These are phyloP conservation scores for Gobio gobio DNA, from an alignment of 2,113 vertebrate genomes.

Conservation along the genomic window DNA sequence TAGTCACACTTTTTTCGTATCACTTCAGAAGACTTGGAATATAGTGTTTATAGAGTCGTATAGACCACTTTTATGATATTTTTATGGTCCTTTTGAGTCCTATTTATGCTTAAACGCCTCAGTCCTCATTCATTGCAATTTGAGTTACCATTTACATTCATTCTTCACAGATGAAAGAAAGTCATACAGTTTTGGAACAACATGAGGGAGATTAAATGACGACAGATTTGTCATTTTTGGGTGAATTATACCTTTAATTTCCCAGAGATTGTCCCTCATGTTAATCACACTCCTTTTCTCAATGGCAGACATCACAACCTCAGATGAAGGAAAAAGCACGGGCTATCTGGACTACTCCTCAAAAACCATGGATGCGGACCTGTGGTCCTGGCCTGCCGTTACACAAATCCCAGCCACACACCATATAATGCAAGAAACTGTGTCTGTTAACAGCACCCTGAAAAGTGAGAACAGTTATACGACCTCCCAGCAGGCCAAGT, in stretches of 20 bases:
- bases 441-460: constrained; percentile 43
- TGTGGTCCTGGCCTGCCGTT: constrained; percentile 72
- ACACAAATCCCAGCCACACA: constrained; percentile 64
- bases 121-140: background rate
- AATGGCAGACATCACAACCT: constrained; percentile 66
- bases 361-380: constrained; percentile 64
- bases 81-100: background rate
- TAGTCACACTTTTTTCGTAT: background rate
- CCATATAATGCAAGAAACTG: constrained; percentile 62
- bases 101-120: background rate
- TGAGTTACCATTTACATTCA: background rate
- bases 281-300: constrained; percentile 20
- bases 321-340: constrained; percentile 63
- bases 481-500: constrained; percentile 43
- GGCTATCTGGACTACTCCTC: constrained; percentile 69
- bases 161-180: constrained; percentile 1
- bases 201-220: background rate
- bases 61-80: background rate
- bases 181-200: constrained; percentile 8
- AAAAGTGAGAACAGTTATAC: constrained; percentile 43
- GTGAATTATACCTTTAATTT: background rate
- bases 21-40: background rate
- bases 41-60: background rate
- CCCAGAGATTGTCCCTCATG: background rate
- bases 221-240: constrained; percentile 12